phyloP scores from a whole-genome alignment of 1,140 invertebrate species.

The Temnothorax nylanderi region DNA sequence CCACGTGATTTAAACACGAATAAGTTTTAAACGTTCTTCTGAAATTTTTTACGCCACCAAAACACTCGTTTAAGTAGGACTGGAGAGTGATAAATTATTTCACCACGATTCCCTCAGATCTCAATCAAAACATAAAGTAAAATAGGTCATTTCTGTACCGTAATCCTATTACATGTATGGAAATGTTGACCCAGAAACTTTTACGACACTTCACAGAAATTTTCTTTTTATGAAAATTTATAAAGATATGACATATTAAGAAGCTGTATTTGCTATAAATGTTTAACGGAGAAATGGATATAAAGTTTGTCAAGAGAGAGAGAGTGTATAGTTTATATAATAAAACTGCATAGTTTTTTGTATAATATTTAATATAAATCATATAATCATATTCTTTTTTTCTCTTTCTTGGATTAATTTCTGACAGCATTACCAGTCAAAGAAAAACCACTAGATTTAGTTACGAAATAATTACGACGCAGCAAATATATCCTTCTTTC shows the following conservation, averaged over 20 bases:
- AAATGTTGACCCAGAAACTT: not conserved
- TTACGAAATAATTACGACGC: slow-evolving; percentile 56
- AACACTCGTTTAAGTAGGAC: not conserved
- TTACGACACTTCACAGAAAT: not conserved
- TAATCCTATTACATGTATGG: not conserved
- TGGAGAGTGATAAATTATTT: not conserved
- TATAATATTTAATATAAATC: not conserved
- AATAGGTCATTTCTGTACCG: not conserved
- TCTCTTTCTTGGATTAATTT: not conserved
- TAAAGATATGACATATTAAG: not conserved
- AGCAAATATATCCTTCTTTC: not conserved
- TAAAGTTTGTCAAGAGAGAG: not conserved
- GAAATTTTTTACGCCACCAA: not conserved
- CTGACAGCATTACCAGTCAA: not conserved
- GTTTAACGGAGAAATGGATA: not conserved
- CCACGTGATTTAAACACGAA: not conserved
- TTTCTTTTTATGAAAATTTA: not conserved
- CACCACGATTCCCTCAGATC: not conserved
- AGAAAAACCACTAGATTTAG: slow-evolving; percentile 33
- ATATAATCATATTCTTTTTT: not conserved
- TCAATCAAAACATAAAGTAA: slow-evolving; percentile 22
- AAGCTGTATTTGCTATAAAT: not conserved
- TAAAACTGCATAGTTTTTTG: not conserved
- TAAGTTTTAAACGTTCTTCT: not conserved
- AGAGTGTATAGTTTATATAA: not conserved